A percentile compares a stretch with the other conserved stretches of the same genome.
Conservation (phyloP, 2,113 vertebrate species). For the Ctenomys sociabilis region DNA sequence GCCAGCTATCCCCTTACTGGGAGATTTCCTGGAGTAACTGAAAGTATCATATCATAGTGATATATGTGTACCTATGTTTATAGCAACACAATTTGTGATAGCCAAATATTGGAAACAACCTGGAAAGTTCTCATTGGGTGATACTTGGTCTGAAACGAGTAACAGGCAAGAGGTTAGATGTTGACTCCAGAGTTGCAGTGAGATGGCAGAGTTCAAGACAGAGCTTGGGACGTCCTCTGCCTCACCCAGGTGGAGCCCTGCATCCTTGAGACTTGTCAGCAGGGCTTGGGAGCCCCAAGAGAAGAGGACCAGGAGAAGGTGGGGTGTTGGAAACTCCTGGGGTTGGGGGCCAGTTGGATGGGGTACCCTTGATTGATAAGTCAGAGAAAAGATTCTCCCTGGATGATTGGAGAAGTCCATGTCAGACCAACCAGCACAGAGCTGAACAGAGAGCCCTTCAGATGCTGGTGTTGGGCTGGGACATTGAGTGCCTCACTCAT, state of each 20-base stretch:
- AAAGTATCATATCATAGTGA: no score
- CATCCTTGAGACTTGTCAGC: not conserved
- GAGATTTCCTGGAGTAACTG: no score
- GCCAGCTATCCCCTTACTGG: no score
- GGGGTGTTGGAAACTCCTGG: not conserved
- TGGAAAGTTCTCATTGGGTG: not conserved
- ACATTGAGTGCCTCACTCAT: not conserved
- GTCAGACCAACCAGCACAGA: not conserved
- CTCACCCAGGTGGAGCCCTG: not conserved
- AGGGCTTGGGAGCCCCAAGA: no score
- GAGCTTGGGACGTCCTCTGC: not conserved
- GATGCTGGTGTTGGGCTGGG: not conserved
- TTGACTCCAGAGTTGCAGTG: not conserved
- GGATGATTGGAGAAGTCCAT: not conserved
- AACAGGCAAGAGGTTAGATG: not conserved
- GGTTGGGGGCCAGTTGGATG: not conserved
- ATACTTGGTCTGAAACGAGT: not conserved
- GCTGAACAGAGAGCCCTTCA: not conserved
- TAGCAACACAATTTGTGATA: no score
- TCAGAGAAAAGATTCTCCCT: not conserved
- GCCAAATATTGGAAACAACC: no score
- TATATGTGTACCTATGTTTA: no score
- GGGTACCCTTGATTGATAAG: not conserved
- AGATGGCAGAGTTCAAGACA: not conserved
- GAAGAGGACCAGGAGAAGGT: not conserved